Percentiles rank a stretch among this genome's conserved stretches.
Evolutionary conservation across 2,888 invertebrate species (phyloP).

Genomic region (Leptopterna dolabrata): DNA sequence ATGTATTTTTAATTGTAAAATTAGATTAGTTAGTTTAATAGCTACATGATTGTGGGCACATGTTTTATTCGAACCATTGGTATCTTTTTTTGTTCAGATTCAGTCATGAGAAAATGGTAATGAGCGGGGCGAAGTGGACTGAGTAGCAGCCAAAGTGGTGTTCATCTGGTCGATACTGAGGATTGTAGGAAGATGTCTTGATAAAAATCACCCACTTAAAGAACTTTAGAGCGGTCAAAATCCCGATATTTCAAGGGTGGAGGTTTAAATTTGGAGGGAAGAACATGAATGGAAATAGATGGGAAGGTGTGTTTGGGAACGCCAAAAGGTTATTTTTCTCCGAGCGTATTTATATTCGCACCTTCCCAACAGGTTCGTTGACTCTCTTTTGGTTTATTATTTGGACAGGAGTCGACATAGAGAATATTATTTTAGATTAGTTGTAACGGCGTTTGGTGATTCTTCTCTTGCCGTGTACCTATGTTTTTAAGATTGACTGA

Average conservation of each 20-base stretch:
- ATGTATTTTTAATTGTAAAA: too few species aligned
- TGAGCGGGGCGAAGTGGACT: too few species aligned
- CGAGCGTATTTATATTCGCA: not conserved
- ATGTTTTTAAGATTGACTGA: too few species aligned
- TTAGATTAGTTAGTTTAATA: too few species aligned
- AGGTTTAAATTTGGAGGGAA: not conserved
- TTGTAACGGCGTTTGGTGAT: too few species aligned
- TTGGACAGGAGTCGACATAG: too few species aligned
- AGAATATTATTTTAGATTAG: too few species aligned
- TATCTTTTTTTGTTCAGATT: too few species aligned
- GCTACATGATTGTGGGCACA: too few species aligned
- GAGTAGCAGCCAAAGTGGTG: not conserved
- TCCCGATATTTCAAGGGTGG: slow-evolving; percentile 4
- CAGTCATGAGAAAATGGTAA: not conserved
- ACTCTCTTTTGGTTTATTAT: not conserved
- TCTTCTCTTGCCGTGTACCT: too few species aligned
- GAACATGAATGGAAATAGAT: slow-evolving; percentile 9
- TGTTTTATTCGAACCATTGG: too few species aligned
- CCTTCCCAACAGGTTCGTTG: not conserved
- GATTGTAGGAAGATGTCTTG: not conserved
- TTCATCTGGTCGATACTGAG: not conserved
- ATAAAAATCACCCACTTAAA: not conserved
- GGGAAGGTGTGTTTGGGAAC: not conserved
- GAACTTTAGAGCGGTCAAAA: not conserved
- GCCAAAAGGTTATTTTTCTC: not conserved